phyloP scores from a whole-genome alignment of 2,888 invertebrate species.

The Encarsia formosa region DNA sequence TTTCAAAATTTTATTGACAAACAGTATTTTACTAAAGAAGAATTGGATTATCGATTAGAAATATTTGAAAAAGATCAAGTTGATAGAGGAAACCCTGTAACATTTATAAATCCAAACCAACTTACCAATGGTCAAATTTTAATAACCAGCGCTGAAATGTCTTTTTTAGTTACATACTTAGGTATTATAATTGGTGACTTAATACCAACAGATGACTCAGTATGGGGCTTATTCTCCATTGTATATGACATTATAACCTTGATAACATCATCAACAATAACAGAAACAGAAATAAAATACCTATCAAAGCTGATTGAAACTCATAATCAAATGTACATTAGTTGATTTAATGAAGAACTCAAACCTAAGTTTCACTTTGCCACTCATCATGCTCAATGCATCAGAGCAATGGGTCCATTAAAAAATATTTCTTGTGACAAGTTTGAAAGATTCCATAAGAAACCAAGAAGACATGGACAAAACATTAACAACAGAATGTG shows the following conservation, averaged over 20 bases:
- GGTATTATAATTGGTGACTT: conserved; percentile 18
- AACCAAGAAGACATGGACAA: too few relatives aligned
- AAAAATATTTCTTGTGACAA: conserved; percentile 15
- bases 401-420: conserved; percentile 12
- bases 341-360: conserved; percentile 13
- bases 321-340: too few relatives aligned
- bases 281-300: conserved; percentile 11
- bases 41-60: conserved; percentile 31
- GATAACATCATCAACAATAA: conserved; percentile 3
- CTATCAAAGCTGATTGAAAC: too few relatives aligned
- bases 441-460: too few relatives aligned
- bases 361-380: conserved; percentile 20
- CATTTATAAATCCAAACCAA: conserved; percentile 14
- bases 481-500: too few relatives aligned
- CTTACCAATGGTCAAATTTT: conserved; percentile 18
- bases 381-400: not conserved
- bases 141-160: conserved; percentile 38
- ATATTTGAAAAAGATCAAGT: conserved; percentile 27
- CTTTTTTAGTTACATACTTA: conserved; percentile 32
- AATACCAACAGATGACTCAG: conserved; percentile 12
- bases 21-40: conserved; percentile 27
- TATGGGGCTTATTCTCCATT: conserved; percentile 17
- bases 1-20: conserved; percentile 28
- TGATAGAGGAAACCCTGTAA: conserved; percentile 28
- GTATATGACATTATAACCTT: conserved; percentile 16